These are phyloP conservation scores for Budorcas taxicolor DNA, from an alignment of 2,113 vertebrate genomes.

Conservation along the genomic window DNA sequence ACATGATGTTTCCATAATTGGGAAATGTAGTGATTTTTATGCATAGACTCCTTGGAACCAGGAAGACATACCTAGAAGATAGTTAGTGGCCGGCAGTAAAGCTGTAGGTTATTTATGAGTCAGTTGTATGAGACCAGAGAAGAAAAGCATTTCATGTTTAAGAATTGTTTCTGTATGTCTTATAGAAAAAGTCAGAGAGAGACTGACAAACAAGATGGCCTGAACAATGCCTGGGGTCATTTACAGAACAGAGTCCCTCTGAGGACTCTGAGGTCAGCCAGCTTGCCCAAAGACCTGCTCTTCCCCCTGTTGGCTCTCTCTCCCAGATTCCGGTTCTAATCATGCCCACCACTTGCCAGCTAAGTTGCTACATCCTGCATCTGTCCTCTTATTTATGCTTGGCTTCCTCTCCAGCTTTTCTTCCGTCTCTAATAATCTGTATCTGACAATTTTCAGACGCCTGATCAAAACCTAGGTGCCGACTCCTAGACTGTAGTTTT, in stretches of 20 bases:
- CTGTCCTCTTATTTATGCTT: neutral
- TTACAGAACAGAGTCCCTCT: neutral
- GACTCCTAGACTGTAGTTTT: neutral
- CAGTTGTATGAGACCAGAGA: neutral
- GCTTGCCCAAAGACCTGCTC: neutral
- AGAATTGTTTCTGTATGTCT: neutral
- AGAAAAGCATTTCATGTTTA: neutral
- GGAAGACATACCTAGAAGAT: neutral
- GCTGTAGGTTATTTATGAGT: neutral
- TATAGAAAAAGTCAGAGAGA: neutral
- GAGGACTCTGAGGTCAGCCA: neutral
- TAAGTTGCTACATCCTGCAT: conserved; percentile 29
- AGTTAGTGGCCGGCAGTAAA: neutral
- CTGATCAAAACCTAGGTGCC: neutral
- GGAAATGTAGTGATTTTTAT: neutral
- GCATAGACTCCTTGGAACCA: neutral
- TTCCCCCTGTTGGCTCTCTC: neutral
- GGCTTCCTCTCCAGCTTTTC: conserved; percentile 23
- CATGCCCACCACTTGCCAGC: neutral
- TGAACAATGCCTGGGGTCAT: neutral
- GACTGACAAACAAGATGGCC: neutral
- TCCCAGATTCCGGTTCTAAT: neutral
- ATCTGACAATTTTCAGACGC: neutral
- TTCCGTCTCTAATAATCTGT: conserved; percentile 4
- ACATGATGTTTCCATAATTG: neutral